These are phyloP conservation scores for Stichopus chloronotus DNA, from an alignment of 35 echinoderm and acorn worm species.

Conservation along the genomic window DNA sequence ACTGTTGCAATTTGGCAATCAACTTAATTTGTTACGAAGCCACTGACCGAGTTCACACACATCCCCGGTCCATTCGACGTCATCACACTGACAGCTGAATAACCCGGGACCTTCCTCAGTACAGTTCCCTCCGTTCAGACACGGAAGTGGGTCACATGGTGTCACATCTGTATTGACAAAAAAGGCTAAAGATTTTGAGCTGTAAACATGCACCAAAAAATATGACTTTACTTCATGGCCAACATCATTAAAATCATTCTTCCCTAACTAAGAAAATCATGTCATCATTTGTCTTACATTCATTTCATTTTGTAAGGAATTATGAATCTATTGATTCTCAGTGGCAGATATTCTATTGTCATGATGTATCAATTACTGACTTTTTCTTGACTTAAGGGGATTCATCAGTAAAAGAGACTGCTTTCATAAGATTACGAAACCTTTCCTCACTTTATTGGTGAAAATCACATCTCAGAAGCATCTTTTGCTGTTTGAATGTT, in stretches of 20 bases:
- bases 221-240: not conserved
- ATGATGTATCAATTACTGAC: no score
- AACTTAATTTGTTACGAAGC: not conserved
- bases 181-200: not conserved
- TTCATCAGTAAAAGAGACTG: no score
- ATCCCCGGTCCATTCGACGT: conserved; percentile 4
- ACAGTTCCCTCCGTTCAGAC: conserved; percentile 40
- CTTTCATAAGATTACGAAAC: no score
- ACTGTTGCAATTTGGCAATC: no score
- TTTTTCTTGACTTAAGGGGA: no score
- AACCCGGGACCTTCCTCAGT: not conserved
- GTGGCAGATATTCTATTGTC: no score
- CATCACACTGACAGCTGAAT: conserved; percentile 28
- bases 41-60: conserved; percentile 25
- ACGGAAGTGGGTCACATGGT: conserved; percentile 40
- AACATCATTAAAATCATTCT: not conserved
- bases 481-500: no score
- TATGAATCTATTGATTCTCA: no score
- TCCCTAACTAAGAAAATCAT: not conserved
- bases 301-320: no score
- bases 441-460: no score
- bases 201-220: not conserved
- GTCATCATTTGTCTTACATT: no score
- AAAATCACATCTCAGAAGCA: no score
- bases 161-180: conserved; percentile 7